Conservation (phyloP, 2,888 invertebrate genomes). For the Drosophila helvetica region DNA sequence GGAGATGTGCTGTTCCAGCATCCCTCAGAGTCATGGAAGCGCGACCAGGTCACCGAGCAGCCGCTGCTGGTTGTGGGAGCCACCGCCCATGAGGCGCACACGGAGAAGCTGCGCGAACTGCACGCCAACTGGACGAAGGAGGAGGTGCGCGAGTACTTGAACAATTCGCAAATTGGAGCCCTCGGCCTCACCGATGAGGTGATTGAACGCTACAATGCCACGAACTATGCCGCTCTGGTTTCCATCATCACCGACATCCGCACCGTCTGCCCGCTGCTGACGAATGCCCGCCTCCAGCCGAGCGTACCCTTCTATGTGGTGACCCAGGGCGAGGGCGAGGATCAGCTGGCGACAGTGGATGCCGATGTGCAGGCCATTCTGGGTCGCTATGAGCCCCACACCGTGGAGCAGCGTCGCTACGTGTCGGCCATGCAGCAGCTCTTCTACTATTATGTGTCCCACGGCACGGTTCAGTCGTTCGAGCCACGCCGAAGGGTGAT, state of each 20-base stretch:
- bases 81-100: slow-evolving; percentile 89
- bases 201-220: slow-evolving; percentile 88
- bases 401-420: slow-evolving; percentile 89
- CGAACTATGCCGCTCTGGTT: slow-evolving; percentile 88
- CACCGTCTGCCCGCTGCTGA: slow-evolving; percentile 90
- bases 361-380: slow-evolving; percentile 92
- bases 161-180: slow-evolving; percentile 85
- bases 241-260: slow-evolving; percentile 91
- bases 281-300: slow-evolving; percentile 87
- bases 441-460: slow-evolving; percentile 92
- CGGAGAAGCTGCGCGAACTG: slow-evolving; percentile 86
- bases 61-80: slow-evolving; percentile 88
- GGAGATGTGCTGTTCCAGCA: slow-evolving; percentile 88
- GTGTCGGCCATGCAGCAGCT: slow-evolving; percentile 91
- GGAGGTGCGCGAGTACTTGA: slow-evolving; percentile 87
- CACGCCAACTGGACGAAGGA: slow-evolving; percentile 88
- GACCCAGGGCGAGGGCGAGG: slow-evolving; percentile 85
- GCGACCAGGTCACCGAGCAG: slow-evolving; percentile 79
- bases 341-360: slow-evolving; percentile 86
- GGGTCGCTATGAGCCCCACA: slow-evolving; percentile 89
- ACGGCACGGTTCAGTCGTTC: slow-evolving; percentile 88
- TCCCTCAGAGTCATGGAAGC: slow-evolving; percentile 87
- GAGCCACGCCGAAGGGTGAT: slow-evolving; percentile 86
- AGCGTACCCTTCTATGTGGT: slow-evolving; percentile 90
- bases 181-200: slow-evolving; percentile 87